Conservation (phyloP, 37 sponge, comb jelly and placozoan species). For the Diacarnus erythraeanus region DNA sequence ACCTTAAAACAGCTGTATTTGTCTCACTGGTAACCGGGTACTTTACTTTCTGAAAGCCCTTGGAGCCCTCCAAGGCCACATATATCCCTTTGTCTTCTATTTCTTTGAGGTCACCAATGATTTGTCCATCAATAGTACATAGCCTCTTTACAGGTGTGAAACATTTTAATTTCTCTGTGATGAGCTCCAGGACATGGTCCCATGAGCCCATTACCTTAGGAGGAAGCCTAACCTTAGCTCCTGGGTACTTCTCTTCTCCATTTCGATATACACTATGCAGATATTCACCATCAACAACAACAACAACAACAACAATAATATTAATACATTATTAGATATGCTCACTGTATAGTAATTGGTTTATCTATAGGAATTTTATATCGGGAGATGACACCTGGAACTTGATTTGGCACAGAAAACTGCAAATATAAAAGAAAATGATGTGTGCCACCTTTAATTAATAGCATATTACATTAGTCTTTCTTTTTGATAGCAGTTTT, state of each 20-base stretch:
- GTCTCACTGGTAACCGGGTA: slow-evolving; percentile 57
- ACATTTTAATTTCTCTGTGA: slow-evolving; percentile 63
- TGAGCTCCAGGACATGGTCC: slow-evolving; percentile 71
- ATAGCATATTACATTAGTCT: slow-evolving; percentile 20
- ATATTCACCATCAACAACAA: too few species aligned
- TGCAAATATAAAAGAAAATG: background rate
- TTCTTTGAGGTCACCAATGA: slow-evolving; percentile 32
- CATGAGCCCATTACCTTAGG: slow-evolving; percentile 34
- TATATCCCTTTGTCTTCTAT: slow-evolving; percentile 66
- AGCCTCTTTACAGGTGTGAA: slow-evolving; percentile 67
- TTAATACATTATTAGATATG: too few species aligned
- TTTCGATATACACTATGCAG: slow-evolving; percentile 79
- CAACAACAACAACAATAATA: too few species aligned
- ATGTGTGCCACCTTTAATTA: too few species aligned
- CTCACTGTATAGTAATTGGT: slow-evolving; percentile 76
- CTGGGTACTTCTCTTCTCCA: slow-evolving; percentile 72
- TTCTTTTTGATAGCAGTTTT: background rate
- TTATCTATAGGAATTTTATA: slow-evolving; percentile 62
- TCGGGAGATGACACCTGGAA: slow-evolving; percentile 38
- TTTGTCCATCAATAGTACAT: slow-evolving; percentile 67
- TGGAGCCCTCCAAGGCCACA: slow-evolving; percentile 72
- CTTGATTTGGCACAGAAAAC: background rate
- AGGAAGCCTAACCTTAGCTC: slow-evolving; percentile 52
- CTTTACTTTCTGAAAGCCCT: slow-evolving; percentile 49
- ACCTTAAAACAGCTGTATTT: background rate